These are phyloP conservation scores for Ianthella basta DNA, from an alignment of 37 sponge, comb jelly and placozoan genomes.

Conservation along the genomic window DNA sequence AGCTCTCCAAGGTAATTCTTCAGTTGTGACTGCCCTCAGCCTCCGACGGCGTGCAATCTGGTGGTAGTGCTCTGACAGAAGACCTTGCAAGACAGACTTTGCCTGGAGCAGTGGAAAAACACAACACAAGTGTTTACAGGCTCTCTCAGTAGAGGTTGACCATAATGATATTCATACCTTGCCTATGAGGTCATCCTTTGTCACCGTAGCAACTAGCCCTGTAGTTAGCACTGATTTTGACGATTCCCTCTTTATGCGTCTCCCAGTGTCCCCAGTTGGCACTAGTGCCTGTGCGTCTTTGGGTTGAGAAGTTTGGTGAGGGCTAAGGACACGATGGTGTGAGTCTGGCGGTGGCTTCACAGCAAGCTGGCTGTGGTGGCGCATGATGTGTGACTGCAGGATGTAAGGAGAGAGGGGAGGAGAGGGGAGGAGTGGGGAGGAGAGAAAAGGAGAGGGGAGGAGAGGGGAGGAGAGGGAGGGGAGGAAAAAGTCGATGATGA, in stretches of 20 bases:
- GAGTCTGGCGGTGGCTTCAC: background rate
- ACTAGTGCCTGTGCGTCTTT: background rate
- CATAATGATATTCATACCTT: slow-evolving; percentile 36
- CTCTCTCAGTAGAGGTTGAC: no score
- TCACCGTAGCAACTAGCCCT: slow-evolving; percentile 34
- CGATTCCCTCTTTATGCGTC: slow-evolving; percentile 11
- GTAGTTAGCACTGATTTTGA: background rate
- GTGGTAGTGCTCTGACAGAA: slow-evolving; percentile 27
- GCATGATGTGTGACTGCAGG: background rate
- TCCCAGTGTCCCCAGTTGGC: background rate
- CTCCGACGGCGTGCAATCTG: slow-evolving; percentile 41
- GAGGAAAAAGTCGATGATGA: background rate
- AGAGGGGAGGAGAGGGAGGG: background rate
- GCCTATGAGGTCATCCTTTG: slow-evolving; percentile 59
- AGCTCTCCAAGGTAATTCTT: slow-evolving; percentile 91
- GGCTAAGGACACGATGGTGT: background rate
- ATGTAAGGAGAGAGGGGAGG: background rate
- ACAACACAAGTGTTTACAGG: no score
- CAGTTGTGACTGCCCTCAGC: slow-evolving; percentile 56
- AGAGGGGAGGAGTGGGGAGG: background rate
- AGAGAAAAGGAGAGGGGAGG: background rate
- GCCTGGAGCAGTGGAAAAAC: slow-evolving; percentile 25
- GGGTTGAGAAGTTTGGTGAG: background rate
- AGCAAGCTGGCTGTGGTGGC: background rate
- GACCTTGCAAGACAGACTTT: slow-evolving; percentile 30